phyloP scores from a whole-genome alignment of 2,113 vertebrate genomes.

The Dicaeum eximium region DNA sequence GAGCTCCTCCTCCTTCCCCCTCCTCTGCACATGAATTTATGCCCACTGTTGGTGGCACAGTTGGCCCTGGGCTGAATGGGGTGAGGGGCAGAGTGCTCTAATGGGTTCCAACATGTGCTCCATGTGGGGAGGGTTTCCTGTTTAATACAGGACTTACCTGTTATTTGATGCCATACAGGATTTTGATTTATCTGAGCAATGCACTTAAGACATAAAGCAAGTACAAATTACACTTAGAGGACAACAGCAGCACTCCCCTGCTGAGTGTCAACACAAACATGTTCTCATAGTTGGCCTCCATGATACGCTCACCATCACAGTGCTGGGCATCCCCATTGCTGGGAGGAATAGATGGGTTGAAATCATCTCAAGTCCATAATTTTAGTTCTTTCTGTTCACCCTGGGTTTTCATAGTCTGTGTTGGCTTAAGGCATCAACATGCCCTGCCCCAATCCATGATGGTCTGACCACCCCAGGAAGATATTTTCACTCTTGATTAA shows the following conservation, averaged over 20 bases:
- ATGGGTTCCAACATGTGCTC: background rate
- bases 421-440: background rate
- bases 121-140: rapidly evolving
- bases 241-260: background rate
- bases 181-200: background rate
- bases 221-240: background rate
- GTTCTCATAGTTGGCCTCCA: background rate
- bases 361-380: background rate
- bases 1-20: background rate
- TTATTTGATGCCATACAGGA: rapidly evolving
- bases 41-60: rapidly evolving
- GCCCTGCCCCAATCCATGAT: rapidly evolving
- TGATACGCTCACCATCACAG: rapidly evolving
- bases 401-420: background rate
- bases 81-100: background rate
- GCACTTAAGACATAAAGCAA: background rate
- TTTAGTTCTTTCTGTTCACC: background rate
- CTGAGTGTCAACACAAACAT: background rate
- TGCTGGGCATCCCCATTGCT: background rate
- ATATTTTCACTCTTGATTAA: background rate
- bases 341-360: background rate
- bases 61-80: background rate
- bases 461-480: background rate
- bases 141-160: background rate
- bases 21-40: background rate